Evolutionary conservation across 2,888 invertebrate genomes (phyloP), one percentile per base, ranked within the genome.

Genomic region (Eugnorisma glareosa): DNA sequence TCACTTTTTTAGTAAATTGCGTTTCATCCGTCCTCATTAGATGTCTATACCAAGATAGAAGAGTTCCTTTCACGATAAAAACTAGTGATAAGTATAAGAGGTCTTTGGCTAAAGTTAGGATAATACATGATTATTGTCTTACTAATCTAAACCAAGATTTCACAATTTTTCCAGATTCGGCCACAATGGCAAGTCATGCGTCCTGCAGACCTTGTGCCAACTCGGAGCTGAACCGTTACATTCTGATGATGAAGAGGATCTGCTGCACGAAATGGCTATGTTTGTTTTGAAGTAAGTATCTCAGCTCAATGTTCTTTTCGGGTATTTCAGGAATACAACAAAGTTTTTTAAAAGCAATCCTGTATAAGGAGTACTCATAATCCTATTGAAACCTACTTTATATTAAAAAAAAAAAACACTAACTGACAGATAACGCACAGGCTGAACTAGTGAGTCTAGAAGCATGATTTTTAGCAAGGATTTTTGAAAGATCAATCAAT

Each of bases 131-230:
- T 7, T 11, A 11, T n/a, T 18, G 4, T 31, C 21, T 45, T 28
- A 21, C 13, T 5, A 24, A 24, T 4, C 3, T 21, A 15, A 8
- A 48, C 8, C 24, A 18, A 51, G n/a, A 24, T 35, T 21, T n/a
- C 4, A 1, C 1, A 2, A 2, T 67, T 4, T 31, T 95, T 94
- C 31, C 93, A 98, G 98, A 37, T 97, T 97, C 76, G 98, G 98
- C 4, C 96, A 97, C 84, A 97, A 97, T 83, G 98, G 98, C 2
- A 97, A 97, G n/a, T 93, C 95, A 2, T 98, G 98, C 89, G 94
- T 98, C n/a, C 92, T 98, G 70, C 97, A 97, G 83, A 97, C 97
- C 68, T 97, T 98, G 64, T 98, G 98, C 87, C 97, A 98, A 86
- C 93, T 98, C 35, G 97, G 98, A 5, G 97, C 97, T 69, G 97